Percentiles rank a stretch among this genome's conserved stretches.
Conservation (phyloP, 2,113 vertebrate genomes). For the Scytalopus superciliaris region DNA sequence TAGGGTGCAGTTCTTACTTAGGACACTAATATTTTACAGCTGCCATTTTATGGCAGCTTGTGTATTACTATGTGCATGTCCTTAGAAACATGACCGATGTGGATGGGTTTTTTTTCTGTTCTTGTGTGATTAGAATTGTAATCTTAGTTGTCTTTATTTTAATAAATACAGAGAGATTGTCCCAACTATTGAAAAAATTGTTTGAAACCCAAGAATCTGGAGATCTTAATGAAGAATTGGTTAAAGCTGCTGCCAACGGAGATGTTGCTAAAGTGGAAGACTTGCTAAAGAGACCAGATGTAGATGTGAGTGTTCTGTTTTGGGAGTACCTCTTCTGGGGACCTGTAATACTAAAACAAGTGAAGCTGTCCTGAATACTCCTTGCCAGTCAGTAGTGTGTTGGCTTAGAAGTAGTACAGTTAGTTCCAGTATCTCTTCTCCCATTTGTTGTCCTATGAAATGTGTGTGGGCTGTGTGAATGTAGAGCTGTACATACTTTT, state of each 20-base stretch:
- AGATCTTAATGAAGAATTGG: constrained; percentile 97
- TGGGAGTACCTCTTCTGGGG: neutral
- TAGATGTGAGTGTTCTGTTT: constrained; percentile 83
- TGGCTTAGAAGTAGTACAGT: neutral
- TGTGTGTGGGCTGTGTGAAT: neutral
- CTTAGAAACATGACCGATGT: neutral
- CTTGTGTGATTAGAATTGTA: neutral
- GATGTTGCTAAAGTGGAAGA: constrained; percentile 98
- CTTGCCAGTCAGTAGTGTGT: neutral
- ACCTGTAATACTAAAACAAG: neutral
- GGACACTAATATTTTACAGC: neutral
- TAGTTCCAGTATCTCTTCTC: neutral
- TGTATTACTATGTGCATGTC: neutral
- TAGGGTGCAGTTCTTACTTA: neutral
- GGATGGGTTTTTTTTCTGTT: neutral
- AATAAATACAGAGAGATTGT: constrained; percentile 87
- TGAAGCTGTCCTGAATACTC: neutral
- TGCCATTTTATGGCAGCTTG: neutral
- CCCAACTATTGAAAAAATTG: constrained; percentile 95
- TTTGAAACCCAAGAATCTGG: constrained; percentile 99
- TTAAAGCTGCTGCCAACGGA: constrained; percentile 98
- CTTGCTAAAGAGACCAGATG: constrained; percentile 94
- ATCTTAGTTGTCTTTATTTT: constrained; percentile 35
- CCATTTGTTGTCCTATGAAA: neutral
- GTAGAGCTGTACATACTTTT: neutral